Evolutionary conservation across 1,140 invertebrate species (phyloP), one percentile per base, ranked within the genome.

Genomic region (Rhagoletis pomonella): DNA sequence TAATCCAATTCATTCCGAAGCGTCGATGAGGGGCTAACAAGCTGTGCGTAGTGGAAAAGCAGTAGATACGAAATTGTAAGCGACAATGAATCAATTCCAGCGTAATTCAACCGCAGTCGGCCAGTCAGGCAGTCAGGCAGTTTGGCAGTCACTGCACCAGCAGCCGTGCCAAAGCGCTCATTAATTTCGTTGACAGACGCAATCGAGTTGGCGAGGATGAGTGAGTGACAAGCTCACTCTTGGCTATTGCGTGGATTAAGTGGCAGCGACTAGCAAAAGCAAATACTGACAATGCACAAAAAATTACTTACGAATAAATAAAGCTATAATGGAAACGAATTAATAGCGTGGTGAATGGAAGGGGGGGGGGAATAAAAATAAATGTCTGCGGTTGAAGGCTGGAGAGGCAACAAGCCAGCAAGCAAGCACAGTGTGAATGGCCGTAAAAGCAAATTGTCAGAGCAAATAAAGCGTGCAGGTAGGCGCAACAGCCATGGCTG

Each of bases 141-240:
- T 29, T 1, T 0, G 19, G 39, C 39, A 50, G 4, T 69, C 9
- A 14, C 39, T 44, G 10, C 10, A 14, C 39, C 44, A 5, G 14
- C 4, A 50, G 73, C n/a, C 47, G 73, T 29, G 6, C 17, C 47
- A 55, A 81, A 9, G 47, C n/a, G 73, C 73, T 58, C 73, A 81
- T 81, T 81, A 81, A 81, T 81, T 81, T 81, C 73, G 73, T 81
- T 81, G 73, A 81, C 73, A 81, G 42, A 44, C 47, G 50, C 47
- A 81, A 81, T 55, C 10, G 47, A 17, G 47, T 42, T 42, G 44
- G 4, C 14, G 17, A 73, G 73, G 14, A 73, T 14, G 67, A 73
- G 67, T 73, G 67, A 47, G 42, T 73, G 67, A 73, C 73, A 81
- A 55, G 73, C 7, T 19, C 47, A n/a, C 47, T 29, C 7, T 29